Evolutionary conservation across 2,797 vertebrate species (phyloP).

Genomic region (Arctocebus calabarensis): DNA sequence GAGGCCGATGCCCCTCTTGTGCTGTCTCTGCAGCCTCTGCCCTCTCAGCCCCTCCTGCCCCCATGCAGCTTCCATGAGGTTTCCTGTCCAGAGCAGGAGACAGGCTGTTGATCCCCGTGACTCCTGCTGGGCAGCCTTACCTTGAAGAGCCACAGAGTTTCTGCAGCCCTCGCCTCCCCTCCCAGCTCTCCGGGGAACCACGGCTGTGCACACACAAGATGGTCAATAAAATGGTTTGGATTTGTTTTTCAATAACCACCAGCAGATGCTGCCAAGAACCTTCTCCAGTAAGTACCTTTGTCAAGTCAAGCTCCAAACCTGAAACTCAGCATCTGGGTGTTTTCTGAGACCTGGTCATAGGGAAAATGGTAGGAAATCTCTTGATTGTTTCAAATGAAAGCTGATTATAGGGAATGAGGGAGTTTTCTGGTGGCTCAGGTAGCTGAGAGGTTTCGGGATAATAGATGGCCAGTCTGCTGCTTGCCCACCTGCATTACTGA

Average conservation of each 20-base stretch:
- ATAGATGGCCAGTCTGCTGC: constrained; percentile 55
- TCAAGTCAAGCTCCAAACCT: constrained; percentile 55
- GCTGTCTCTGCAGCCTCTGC: constrained; percentile 75
- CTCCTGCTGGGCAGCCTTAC: constrained; percentile 25
- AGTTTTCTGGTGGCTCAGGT: constrained; percentile 62
- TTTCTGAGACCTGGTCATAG: constrained; percentile 48
- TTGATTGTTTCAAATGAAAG: constrained; percentile 71
- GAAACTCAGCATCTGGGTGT: constrained; percentile 67
- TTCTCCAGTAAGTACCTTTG: constrained; percentile 32
- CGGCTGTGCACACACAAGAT: background rate
- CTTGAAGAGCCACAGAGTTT: background rate
- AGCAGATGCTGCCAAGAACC: constrained; percentile 15
- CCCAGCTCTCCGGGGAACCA: background rate
- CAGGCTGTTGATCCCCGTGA: constrained; percentile 60
- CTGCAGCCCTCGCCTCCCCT: background rate
- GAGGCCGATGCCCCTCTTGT: constrained; percentile 45
- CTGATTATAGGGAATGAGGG: constrained; percentile 69
- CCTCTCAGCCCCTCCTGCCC: constrained; percentile 51
- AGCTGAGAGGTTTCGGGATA: constrained; percentile 23
- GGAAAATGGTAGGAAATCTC: constrained; percentile 78
- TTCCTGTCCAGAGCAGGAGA: constrained; percentile 29
- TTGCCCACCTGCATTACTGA: background rate
- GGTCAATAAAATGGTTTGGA: constrained; percentile 37
- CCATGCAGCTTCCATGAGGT: background rate
- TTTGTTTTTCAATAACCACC: constrained; percentile 64